Percentiles rank a stretch among this genome's conserved stretches.
phyloP scores from a whole-genome alignment of 1,140 invertebrate genomes.

The Zaprionus capensis region DNA sequence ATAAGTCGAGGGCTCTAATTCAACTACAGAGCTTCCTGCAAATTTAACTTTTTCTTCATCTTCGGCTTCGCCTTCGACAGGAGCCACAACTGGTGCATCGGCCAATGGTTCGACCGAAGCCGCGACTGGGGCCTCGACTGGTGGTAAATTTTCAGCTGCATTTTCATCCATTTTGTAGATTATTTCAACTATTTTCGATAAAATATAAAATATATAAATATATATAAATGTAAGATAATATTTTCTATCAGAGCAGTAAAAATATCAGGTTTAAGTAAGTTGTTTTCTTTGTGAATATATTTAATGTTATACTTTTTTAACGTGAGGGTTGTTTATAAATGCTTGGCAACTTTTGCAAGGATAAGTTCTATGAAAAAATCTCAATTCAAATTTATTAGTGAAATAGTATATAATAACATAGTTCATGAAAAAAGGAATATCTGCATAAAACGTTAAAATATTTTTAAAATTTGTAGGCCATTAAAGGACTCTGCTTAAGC shows the following conservation, averaged over 20 bases:
- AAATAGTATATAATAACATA: too few relatives aligned
- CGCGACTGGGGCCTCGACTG: not conserved
- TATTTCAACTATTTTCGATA: not conserved
- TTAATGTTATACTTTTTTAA: not conserved
- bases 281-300: too few relatives aligned
- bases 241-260: not conserved
- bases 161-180: not conserved
- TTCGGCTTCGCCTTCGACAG: not conserved
- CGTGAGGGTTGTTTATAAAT: not conserved
- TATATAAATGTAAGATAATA: not conserved
- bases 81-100: not conserved
- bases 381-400: not conserved
- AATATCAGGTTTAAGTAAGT: too few relatives aligned
- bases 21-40: not conserved
- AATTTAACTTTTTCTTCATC: not conserved
- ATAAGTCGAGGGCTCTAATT: too few relatives aligned
- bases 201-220: constrained; percentile 4
- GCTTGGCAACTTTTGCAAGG: not conserved
- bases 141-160: not conserved
- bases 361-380: not conserved
- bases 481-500: too few relatives aligned
- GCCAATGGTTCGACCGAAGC: not conserved
- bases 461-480: too few relatives aligned
- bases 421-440: too few relatives aligned
- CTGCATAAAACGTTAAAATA: too few relatives aligned